These are phyloP conservation scores for Drosophila picticornis DNA, from an alignment of 2,888 invertebrate species.

Conservation along the genomic window DNA sequence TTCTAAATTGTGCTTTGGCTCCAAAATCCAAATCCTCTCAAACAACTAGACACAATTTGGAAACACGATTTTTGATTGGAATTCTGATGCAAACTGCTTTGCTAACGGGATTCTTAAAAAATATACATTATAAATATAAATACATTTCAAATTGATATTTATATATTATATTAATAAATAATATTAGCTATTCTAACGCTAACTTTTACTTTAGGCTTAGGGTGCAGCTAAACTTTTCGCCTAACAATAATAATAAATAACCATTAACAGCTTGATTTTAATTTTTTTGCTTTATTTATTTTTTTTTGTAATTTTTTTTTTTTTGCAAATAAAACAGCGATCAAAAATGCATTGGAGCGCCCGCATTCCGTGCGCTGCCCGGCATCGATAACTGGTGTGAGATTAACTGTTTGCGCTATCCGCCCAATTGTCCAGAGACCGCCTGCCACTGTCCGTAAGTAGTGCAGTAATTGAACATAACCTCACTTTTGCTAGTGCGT, in stretches of 20 bases:
- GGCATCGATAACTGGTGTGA: constrained; percentile 94
- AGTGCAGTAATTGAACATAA: constrained; percentile 5
- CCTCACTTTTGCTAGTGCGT: background rate
- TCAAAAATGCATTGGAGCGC: constrained; percentile 91
- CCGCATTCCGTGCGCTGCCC: constrained; percentile 88
- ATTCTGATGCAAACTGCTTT: background rate
- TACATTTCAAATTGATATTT: background rate
- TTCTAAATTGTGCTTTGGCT: background rate
- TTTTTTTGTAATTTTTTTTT: background rate
- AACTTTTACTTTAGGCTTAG: background rate
- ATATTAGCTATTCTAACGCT: background rate
- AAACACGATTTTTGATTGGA: background rate
- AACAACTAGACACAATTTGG: background rate
- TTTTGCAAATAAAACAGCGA: constrained; percentile 86
- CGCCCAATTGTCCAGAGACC: constrained; percentile 92
- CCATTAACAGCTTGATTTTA: background rate
- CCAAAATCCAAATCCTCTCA: background rate
- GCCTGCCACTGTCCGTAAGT: constrained; percentile 94
- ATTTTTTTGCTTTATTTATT: background rate
- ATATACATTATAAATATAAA: background rate
- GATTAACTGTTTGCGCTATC: constrained; percentile 93
- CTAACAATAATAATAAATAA: background rate
- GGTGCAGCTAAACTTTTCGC: background rate
- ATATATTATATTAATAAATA: background rate
- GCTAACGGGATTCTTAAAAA: background rate